A percentile compares a stretch with the other conserved stretches of the same genome.
phyloP scores from a whole-genome alignment of 2,888 invertebrate species.

The Kryphioiulus occultus region DNA sequence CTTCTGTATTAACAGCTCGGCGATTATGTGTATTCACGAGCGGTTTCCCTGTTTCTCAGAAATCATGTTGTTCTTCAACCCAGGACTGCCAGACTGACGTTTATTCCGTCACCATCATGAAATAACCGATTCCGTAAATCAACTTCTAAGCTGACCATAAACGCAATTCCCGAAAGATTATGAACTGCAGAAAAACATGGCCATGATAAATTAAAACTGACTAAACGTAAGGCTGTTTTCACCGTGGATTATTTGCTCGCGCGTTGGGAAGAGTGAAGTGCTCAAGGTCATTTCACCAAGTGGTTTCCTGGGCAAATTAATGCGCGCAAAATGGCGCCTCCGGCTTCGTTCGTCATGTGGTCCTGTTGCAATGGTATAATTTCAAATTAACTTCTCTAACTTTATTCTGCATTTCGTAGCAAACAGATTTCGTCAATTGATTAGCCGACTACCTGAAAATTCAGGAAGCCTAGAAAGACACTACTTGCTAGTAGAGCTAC shows the following conservation, averaged over 20 bases:
- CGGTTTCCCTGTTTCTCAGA: slow-evolving; percentile 41
- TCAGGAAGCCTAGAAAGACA: neutral
- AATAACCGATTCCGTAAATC: neutral
- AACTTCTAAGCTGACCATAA: neutral
- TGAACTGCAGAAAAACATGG: neutral
- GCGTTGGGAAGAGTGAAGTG: neutral
- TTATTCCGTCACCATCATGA: neutral
- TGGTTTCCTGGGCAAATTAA: slow-evolving; percentile 20
- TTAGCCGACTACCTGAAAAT: neutral
- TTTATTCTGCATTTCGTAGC: neutral
- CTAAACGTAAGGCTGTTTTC: neutral
- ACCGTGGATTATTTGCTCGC: neutral
- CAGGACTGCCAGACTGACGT: slow-evolving; percentile 39
- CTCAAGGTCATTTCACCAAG: slow-evolving; percentile 22
- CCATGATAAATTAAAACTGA: neutral
- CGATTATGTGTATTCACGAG: neutral
- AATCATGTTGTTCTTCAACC: slow-evolving; percentile 42
- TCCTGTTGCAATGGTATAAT: neutral
- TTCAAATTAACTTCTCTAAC: neutral
- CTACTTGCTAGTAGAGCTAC: neutral
- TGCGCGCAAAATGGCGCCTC: neutral
- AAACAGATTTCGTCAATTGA: neutral
- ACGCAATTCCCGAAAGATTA: neutral
- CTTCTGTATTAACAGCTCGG: neutral
- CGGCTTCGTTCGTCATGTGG: neutral